Conservation (phyloP, 1,140 invertebrate species). For the Phymorhynchus buccinoides region DNA sequence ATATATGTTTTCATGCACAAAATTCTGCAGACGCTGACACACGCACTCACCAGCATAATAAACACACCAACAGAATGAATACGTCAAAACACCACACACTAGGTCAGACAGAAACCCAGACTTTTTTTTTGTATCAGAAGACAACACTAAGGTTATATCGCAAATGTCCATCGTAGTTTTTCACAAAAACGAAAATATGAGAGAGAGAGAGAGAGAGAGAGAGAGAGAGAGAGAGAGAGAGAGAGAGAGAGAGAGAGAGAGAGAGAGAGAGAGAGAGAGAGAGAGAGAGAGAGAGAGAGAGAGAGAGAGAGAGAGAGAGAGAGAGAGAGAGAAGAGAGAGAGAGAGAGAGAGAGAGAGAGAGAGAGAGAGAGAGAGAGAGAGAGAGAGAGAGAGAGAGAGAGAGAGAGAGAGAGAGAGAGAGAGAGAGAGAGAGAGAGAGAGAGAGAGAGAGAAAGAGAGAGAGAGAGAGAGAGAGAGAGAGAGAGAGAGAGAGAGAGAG, state of each 20-base stretch:
- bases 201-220: neutral
- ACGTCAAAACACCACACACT: too few relatives aligned
- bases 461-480: neutral
- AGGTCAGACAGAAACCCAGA: too few relatives aligned
- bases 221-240: neutral
- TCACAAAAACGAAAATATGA: too few relatives aligned
- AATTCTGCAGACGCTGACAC: too few relatives aligned
- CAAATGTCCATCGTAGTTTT: too few relatives aligned
- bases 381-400: neutral
- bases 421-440: neutral
- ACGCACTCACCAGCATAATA: too few relatives aligned
- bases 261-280: neutral
- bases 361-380: neutral
- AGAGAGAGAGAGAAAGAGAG: neutral
- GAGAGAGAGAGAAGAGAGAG: neutral
- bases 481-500: too few relatives aligned
- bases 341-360: neutral
- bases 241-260: neutral
- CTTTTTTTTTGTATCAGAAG: too few relatives aligned
- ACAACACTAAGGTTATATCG: too few relatives aligned
- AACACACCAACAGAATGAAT: too few relatives aligned
- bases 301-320: neutral
- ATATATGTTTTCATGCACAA: too few relatives aligned
- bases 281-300: neutral
- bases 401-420: neutral